Conservation (phyloP, 2,888 invertebrate species). For the Orthonychiurus folsomi region DNA sequence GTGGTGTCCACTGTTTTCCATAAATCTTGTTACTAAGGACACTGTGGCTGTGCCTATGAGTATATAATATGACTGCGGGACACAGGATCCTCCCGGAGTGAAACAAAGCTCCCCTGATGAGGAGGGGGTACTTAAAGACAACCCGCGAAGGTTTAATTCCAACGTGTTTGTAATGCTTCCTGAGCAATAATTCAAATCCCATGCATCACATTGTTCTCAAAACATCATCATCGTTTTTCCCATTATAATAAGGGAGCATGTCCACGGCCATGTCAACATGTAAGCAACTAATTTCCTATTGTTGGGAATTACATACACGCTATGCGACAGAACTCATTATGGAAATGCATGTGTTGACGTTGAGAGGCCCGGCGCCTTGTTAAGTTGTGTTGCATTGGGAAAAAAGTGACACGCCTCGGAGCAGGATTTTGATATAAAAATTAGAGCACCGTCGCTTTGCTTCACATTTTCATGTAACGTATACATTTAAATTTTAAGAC, state of each 20-base stretch:
- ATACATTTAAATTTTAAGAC: too few relatives aligned
- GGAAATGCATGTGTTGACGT: not conserved
- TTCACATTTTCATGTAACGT: too few relatives aligned
- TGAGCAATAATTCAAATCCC: constrained; percentile 5
- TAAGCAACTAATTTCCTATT: not conserved
- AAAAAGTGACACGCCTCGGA: too few relatives aligned
- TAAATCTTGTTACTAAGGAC: constrained; percentile 1
- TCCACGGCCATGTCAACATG: not conserved
- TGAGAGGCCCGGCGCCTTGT: too few relatives aligned
- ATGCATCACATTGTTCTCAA: not conserved
- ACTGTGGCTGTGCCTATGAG: not conserved
- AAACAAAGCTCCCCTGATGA: constrained; percentile 39
- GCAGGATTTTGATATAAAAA: too few relatives aligned
- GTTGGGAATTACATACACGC: not conserved
- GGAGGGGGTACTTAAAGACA: constrained; percentile 28
- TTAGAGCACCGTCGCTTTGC: too few relatives aligned
- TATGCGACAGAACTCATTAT: not conserved
- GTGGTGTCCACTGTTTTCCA: constrained; percentile 4
- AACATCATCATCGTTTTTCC: not conserved
- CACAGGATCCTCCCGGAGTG: constrained; percentile 30
- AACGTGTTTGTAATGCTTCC: not conserved
- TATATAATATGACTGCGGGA: not conserved
- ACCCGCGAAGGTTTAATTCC: not conserved
- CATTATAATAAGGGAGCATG: not conserved
- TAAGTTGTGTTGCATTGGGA: not conserved